Evolutionary conservation across 30 jellyfish, hydroid and myxozoan species (phyloP).

Genomic region (Turritopsis rubra): DNA sequence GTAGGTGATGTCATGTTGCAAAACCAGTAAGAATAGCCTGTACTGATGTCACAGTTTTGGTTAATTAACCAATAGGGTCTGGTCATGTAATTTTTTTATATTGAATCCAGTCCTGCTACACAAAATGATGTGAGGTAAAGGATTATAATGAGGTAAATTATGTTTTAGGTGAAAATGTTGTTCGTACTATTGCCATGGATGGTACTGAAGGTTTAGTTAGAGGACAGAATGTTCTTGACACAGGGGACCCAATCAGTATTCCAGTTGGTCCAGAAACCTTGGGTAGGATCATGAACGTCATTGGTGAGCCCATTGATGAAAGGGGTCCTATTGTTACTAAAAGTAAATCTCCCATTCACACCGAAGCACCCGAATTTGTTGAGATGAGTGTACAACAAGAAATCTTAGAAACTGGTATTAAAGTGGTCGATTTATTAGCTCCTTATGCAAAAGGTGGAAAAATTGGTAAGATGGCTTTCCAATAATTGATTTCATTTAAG

Average conservation of each 20-base stretch:
- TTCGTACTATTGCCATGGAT: slow-evolving; percentile 99
- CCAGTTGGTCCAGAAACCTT: slow-evolving; percentile 99
- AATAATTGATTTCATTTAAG: background rate
- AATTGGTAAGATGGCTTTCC: slow-evolving; percentile 61
- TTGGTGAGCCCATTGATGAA: slow-evolving; percentile 99
- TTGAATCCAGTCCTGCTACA: too few species aligned
- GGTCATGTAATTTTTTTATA: too few species aligned
- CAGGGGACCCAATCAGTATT: slow-evolving; percentile 94
- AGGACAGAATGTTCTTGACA: slow-evolving; percentile 91
- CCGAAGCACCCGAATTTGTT: slow-evolving; percentile 99
- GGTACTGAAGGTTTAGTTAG: slow-evolving; percentile 99
- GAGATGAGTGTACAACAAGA: slow-evolving; percentile 99
- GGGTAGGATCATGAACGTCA: slow-evolving; percentile 98
- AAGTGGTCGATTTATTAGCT: slow-evolving; percentile 98
- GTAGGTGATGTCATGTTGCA: too few species aligned
- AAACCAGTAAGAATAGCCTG: too few species aligned
- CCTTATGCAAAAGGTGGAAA: slow-evolving; percentile 99
- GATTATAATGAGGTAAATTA: too few species aligned
- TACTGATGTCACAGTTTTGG: too few species aligned
- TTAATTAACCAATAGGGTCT: too few species aligned
- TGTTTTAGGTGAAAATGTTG: slow-evolving; percentile 94
- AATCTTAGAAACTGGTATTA: slow-evolving; percentile 97
- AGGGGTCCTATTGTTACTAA: slow-evolving; percentile 99
- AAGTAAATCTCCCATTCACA: slow-evolving; percentile 91
- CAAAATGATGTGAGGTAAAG: too few species aligned